Evolutionary conservation across 37 sponge, comb jelly and placozoan species (phyloP).

Genomic region (Ephydatia muelleri): DNA sequence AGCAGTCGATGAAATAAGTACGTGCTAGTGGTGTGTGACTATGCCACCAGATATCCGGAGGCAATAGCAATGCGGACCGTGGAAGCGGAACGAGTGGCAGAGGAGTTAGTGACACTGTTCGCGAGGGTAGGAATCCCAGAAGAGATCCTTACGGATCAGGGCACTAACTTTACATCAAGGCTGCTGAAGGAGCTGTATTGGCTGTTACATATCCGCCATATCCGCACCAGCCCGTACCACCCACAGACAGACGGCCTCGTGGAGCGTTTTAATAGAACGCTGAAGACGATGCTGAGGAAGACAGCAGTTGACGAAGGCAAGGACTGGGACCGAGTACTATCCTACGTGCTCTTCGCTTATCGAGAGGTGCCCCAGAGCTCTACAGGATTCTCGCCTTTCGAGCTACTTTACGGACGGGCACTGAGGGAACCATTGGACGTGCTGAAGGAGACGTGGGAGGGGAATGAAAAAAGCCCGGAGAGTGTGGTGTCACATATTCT

Average conservation of each 20-base stretch:
- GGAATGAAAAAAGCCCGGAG: neutral
- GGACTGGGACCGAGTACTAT: slow-evolving; percentile 19
- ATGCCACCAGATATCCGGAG: slow-evolving; percentile 11
- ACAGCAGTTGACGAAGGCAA: neutral
- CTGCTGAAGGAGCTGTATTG: slow-evolving; percentile 10
- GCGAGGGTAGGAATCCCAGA: slow-evolving; percentile 24
- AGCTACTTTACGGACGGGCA: slow-evolving; percentile 19
- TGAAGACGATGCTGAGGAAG: slow-evolving; percentile 26
- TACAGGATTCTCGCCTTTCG: slow-evolving; percentile 42
- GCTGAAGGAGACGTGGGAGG: slow-evolving; percentile 32
- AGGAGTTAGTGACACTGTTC: slow-evolving; percentile 19
- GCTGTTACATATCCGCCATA: slow-evolving; percentile 9
- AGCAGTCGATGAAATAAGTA: neutral
- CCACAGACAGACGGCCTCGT: slow-evolving; percentile 47
- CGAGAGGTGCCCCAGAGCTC: slow-evolving; percentile 33
- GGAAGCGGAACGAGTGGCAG: slow-evolving; percentile 26
- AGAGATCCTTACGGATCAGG: slow-evolving; percentile 34
- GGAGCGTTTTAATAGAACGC: slow-evolving; percentile 29
- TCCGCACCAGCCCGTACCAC: slow-evolving; percentile 30
- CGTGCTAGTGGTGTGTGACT: neutral
- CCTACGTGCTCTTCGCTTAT: slow-evolving; percentile 26
- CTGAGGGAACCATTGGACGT: slow-evolving; percentile 26
- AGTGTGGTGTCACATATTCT: slow-evolving; percentile 13
- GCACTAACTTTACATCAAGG: slow-evolving; percentile 24
- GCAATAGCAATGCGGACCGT: slow-evolving; percentile 8